Percentiles rank a stretch among this genome's conserved stretches.
Conservation (phyloP, 1,140 invertebrate species). For the Teleogryllus occipitalis region DNA sequence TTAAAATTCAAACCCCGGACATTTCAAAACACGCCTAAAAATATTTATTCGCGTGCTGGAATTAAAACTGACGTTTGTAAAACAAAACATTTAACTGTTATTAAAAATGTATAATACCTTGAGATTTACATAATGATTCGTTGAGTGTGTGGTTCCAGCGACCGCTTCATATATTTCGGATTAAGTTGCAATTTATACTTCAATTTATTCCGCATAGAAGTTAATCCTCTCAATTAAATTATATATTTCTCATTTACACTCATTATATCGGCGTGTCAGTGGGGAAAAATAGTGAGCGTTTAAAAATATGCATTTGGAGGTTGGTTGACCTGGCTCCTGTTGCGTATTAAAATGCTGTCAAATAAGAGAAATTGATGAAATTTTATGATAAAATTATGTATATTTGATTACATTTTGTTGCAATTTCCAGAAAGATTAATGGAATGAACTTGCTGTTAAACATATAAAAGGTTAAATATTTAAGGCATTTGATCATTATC, state of each 20-base stretch:
- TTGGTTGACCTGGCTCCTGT: too few species aligned
- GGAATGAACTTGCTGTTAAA: too few species aligned
- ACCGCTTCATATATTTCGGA: not conserved
- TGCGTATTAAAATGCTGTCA: too few species aligned
- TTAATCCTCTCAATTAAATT: not conserved
- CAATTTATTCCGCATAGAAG: not conserved
- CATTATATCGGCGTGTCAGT: not conserved
- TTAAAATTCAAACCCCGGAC: not conserved
- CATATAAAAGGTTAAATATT: too few species aligned
- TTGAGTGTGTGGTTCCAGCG: not conserved
- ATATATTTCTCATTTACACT: not conserved
- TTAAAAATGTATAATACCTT: not conserved
- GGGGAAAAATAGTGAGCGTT: not conserved
- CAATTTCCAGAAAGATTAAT: too few species aligned
- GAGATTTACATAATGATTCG: conserved; percentile 5
- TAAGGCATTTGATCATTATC: too few species aligned
- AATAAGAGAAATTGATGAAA: too few species aligned
- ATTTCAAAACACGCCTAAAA: not conserved
- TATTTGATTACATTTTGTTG: too few species aligned
- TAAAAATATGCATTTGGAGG: not conserved
- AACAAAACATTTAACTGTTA: not conserved
- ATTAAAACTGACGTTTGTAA: not conserved
- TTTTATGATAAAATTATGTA: too few species aligned
- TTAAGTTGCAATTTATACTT: conserved; percentile 2
- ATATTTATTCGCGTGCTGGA: not conserved